These are phyloP conservation scores for Todiramphus saurophagus DNA, from an alignment of 2,113 vertebrate species.

Conservation along the genomic window DNA sequence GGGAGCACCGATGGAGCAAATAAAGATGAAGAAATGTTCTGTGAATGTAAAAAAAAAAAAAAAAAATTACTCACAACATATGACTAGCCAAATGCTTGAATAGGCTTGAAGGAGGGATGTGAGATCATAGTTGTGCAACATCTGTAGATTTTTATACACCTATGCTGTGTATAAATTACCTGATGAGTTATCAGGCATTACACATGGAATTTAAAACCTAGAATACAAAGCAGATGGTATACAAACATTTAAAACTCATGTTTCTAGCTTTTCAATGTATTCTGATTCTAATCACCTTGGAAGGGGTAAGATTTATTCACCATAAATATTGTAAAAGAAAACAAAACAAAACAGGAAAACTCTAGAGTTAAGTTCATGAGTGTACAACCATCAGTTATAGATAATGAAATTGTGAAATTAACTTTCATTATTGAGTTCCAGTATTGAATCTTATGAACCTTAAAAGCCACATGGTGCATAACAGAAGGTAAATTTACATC, in stretches of 20 bases:
- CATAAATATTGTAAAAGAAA: neutral
- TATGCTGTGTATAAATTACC: neutral
- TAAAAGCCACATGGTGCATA: constrained; percentile 39
- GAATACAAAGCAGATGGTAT: constrained; percentile 57
- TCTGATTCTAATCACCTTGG: neutral
- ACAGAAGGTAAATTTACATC: constrained; percentile 50
- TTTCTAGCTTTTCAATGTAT: neutral
- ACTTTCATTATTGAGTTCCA: constrained; percentile 6
- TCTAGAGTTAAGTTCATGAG: neutral
- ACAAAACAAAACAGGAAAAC: neutral
- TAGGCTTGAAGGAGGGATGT: neutral
- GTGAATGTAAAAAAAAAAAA: neutral
- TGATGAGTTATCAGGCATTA: neutral
- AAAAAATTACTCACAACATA: neutral
- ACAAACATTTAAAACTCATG: constrained; percentile 42
- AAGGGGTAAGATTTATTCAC: neutral
- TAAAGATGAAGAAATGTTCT: neutral
- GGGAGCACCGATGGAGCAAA: neutral
- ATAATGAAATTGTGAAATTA: constrained; percentile 4
- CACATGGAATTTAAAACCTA: constrained; percentile 28
- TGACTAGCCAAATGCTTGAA: neutral
- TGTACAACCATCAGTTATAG: neutral
- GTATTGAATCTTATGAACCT: neutral
- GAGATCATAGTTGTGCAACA: neutral
- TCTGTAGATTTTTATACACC: neutral